A percentile compares a stretch with the other conserved stretches of the same genome.
These are phyloP conservation scores for Sinocyclocheilus grahami DNA, from an alignment of 2,113 vertebrate genomes.

Conservation along the genomic window DNA sequence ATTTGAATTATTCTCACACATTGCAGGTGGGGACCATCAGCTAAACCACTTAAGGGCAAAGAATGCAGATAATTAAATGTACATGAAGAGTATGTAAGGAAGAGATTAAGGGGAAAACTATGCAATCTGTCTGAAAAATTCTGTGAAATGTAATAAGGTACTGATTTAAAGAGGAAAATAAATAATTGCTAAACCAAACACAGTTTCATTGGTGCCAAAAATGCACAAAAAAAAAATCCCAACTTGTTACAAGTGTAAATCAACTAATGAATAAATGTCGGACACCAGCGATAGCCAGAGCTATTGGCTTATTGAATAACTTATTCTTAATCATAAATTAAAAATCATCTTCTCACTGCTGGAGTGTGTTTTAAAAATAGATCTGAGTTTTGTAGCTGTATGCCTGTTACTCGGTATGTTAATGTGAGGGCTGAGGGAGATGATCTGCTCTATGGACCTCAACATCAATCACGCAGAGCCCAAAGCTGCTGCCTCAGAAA, in stretches of 20 bases:
- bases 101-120: not conserved
- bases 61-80: not conserved
- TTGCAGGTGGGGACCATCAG: not conserved
- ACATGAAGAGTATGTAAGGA: slow-evolving; percentile 8
- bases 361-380: slow-evolving; percentile 59
- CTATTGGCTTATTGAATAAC: slow-evolving; percentile 49
- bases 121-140: not conserved
- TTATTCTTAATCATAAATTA: slow-evolving; percentile 57
- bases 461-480: slow-evolving; percentile 60
- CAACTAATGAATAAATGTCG: slow-evolving; percentile 34
- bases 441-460: slow-evolving; percentile 58
- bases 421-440: slow-evolving; percentile 59
- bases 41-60: not conserved
- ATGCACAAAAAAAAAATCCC: not conserved
- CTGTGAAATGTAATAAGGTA: not conserved
- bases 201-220: not conserved
- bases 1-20: slow-evolving; percentile 30
- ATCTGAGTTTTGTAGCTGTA: slow-evolving; percentile 54
- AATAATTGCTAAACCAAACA: not conserved
- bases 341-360: slow-evolving; percentile 46
- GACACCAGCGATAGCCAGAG: slow-evolving; percentile 30
- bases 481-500: slow-evolving; percentile 42
- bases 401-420: slow-evolving; percentile 54
- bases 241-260: slow-evolving; percentile 31
- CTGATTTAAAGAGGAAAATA: not conserved